Conservation (phyloP, 2,797 vertebrate species). For the Sylvia borin region DNA sequence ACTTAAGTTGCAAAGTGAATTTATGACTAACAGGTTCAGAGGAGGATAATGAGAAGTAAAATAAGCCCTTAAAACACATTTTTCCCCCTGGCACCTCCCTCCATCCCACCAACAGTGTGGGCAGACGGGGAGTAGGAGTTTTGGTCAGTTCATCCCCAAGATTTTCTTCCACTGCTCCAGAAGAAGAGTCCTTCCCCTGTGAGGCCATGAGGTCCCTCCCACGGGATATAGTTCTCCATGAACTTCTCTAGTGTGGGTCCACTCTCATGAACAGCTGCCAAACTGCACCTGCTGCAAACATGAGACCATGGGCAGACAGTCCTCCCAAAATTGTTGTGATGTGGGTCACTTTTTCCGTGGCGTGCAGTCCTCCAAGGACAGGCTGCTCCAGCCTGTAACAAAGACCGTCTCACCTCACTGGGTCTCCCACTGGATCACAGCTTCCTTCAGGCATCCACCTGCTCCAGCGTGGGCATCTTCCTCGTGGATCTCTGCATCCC, state of each 20-base stretch:
- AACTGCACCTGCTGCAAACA: fast-evolving
- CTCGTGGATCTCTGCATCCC: not conserved
- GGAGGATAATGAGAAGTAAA: not conserved
- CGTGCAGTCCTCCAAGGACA: not conserved
- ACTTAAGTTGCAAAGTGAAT: not conserved
- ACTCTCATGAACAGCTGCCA: not conserved
- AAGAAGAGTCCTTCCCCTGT: not conserved
- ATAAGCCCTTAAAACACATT: not conserved
- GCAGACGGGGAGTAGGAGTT: fast-evolving
- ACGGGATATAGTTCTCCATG: not conserved
- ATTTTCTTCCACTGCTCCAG: fast-evolving
- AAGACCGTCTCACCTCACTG: too few species aligned
- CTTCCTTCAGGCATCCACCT: not conserved
- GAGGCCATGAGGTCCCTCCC: fast-evolving
- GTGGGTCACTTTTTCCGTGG: too few species aligned
- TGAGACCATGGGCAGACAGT: not conserved
- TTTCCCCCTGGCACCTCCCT: not conserved
- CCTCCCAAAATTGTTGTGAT: not conserved
- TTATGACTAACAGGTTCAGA: not conserved
- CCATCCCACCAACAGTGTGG: fast-evolving
- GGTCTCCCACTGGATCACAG: not conserved
- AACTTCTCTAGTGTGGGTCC: too few species aligned
- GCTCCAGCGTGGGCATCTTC: not conserved
- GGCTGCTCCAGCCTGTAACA: not conserved
- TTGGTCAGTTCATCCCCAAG: not conserved